Base-by-base conservation (phyloP, 2,113 vertebrate species). In the Chiloscyllium plagiosum region DNA sequence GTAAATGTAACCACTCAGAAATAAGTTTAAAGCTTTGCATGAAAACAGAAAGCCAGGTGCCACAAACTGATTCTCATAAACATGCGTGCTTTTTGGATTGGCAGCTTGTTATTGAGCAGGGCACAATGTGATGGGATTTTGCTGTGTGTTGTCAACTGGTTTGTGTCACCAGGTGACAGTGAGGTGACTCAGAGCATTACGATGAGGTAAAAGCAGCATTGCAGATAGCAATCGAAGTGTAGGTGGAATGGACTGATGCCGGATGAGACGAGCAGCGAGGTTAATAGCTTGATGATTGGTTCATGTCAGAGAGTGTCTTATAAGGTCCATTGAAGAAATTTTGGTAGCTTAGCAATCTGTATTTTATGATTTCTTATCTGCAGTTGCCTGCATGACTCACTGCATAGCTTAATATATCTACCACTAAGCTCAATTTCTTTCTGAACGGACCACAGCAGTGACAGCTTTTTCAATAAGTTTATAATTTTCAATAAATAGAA, bases 141-240 rank as follows among this genome's bases (percentile, higher is more conserved):
- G 56, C 96, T 90, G 13, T 26, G 96, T 56, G 0, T 0, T 0
- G 4, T 42, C 3, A 95, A 17, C 29, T 96, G 78, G 72, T 86
- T 61, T 70, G 70, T 37, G 47, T 96, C 96, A 94, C 96, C 96
- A 85, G 95, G 96, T 96, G 96, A 96, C 96, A 96, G 95, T 56
- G n/a, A 93, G 93, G 22, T 96, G 96, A 96, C 95, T 95, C 61
- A 90, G 47, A 92, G 96, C 0, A 0, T 50, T 92, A 96, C 1
- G 92, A 3, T 26, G 86, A 95, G 96, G 96, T n/a, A 68, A 90
- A 80, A 96, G 76, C 72, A 33, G 29, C 66, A 0, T 50, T 85
- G 33, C 37, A 61, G 87, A 69, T 89, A 29, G 65, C 22, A 76
- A 2, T 17, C 37, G 0, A 4, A 61, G 20, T 2, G 0, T 76